Evolutionary conservation across 2,888 invertebrate species (phyloP), one percentile per base, ranked within the genome.

Genomic region (Hermaeophaga mercurialis): DNA sequence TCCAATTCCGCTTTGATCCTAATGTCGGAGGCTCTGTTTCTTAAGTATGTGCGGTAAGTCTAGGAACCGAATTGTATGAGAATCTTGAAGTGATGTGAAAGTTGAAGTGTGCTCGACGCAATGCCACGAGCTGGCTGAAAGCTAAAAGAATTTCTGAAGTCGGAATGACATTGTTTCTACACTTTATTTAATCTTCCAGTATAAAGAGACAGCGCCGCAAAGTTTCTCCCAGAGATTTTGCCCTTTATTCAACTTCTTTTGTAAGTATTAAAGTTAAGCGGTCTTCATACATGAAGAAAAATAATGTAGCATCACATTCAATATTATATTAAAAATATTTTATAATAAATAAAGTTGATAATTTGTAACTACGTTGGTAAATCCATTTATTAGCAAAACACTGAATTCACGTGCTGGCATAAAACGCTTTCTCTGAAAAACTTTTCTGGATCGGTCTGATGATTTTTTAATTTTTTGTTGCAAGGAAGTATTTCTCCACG

Each of bases 121-220:
- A 2, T n/a, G 28, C 28, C 28, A 28, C n/a, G n/a, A n/a, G n/a
- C n/a, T n/a, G n/a, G n/a, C n/a, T n/a, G n/a, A n/a, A 28, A n/a
- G n/a, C 28, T n/a, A 8, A 22, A 22, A 22, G 28, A 28, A 28
- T 28, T 28, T 9, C 9, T 28, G 28, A 62, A 64, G 66, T 64
- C 62, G 62, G 56, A 64, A 67, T 62, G 66, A 64, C 70, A 68
- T 67, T 70, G 67, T 69, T 70, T 66, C 68, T 64, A 58, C 54
- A 61, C 62, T 67, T 65, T 68, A 68, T 68, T 70, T 69, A 69
- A 67, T 69, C 66, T 66, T 62, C 53, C 45, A 54, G 59, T 63
- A 65, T 62, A 65, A 63, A 67, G 64, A 63, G 62, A 62, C 62
- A 63, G 58, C 56, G 50, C 56, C 41, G 49, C 60, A 60, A 68